Conservation (phyloP, 2,797 vertebrate genomes). For the Gouania willdenowi region DNA sequence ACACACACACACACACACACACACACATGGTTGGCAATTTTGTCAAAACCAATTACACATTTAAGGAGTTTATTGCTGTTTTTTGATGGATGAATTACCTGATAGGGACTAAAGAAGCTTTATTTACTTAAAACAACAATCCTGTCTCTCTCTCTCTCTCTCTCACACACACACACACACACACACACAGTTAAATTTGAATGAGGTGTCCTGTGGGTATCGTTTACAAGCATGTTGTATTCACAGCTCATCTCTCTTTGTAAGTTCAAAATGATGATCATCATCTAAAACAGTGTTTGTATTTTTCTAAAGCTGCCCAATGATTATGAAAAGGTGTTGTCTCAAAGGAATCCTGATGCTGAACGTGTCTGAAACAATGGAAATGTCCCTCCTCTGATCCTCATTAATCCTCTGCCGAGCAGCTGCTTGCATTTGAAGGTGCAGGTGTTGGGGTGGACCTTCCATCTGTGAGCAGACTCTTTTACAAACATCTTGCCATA, state of each 20-base stretch:
- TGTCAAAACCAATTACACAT: conserved; percentile 2
- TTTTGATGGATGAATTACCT: conserved; percentile 20
- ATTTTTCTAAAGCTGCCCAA: background rate
- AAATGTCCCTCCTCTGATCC: background rate
- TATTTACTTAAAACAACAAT: conserved; percentile 34
- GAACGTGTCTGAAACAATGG: background rate
- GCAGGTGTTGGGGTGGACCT: background rate
- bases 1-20: no score
- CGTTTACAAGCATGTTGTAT: conserved; percentile 29
- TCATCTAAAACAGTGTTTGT: conserved; percentile 15
- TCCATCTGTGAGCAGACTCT: conserved; percentile 5
- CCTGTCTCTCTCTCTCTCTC: conserved; percentile 7
- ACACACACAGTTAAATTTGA: conserved; percentile 45
- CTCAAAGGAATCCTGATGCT: background rate
- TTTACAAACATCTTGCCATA: conserved; percentile 27
- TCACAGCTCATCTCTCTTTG: conserved; percentile 23
- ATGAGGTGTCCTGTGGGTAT: conserved; percentile 22
- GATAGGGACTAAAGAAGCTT: conserved; percentile 25
- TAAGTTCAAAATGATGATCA: conserved; percentile 37
- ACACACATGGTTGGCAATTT: background rate
- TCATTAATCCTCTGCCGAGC: conserved; percentile 8
- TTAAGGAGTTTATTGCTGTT: conserved; percentile 7
- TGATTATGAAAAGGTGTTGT: conserved; percentile 1
- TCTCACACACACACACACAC: conserved; percentile 3
- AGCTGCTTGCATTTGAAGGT: conserved; percentile 2